These are phyloP conservation scores for Amphibalanus amphitrite DNA, from an alignment of 1,140 invertebrate species.

Conservation along the genomic window DNA sequence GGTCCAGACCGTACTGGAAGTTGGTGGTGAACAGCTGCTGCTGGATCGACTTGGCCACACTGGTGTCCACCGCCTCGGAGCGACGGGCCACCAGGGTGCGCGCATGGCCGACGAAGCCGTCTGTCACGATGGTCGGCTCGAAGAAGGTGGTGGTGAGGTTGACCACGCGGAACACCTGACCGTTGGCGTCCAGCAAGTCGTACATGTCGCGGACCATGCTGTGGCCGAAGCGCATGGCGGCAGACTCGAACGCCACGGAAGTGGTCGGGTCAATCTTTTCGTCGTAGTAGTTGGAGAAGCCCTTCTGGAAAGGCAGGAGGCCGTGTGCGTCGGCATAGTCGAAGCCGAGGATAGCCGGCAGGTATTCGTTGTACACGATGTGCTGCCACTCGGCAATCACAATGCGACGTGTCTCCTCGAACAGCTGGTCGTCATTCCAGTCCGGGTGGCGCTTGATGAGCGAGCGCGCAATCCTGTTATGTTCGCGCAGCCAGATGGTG, in stretches of 20 bases:
- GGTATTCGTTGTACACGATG: slow-evolving; percentile 31
- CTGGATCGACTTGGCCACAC: neutral
- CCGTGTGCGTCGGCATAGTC: slow-evolving; percentile 67
- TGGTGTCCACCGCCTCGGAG: neutral
- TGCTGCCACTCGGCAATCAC: slow-evolving; percentile 28
- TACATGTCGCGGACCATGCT: slow-evolving; percentile 21
- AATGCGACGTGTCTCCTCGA: slow-evolving; percentile 22
- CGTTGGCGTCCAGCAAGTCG: neutral
- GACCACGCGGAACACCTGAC: neutral
- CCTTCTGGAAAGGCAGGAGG: slow-evolving; percentile 44
- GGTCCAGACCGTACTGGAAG: slow-evolving; percentile 11
- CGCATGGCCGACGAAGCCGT: neutral
- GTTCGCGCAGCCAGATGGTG: slow-evolving; percentile 64
- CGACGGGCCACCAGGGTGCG: neutral
- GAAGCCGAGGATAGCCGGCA: slow-evolving; percentile 42
- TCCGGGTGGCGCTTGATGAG: slow-evolving; percentile 57
- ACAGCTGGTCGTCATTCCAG: slow-evolving; percentile 60
- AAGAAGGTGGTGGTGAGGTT: neutral
- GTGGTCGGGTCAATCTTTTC: slow-evolving; percentile 16
- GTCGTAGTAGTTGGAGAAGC: slow-evolving; percentile 24
- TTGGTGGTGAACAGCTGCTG: neutral
- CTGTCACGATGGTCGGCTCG: neutral
- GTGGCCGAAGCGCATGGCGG: slow-evolving; percentile 24
- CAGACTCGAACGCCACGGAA: slow-evolving; percentile 19
- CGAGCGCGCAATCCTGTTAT: slow-evolving; percentile 64